phyloP scores from a whole-genome alignment of 2,113 vertebrate genomes.

The Maccullochella peelii region DNA sequence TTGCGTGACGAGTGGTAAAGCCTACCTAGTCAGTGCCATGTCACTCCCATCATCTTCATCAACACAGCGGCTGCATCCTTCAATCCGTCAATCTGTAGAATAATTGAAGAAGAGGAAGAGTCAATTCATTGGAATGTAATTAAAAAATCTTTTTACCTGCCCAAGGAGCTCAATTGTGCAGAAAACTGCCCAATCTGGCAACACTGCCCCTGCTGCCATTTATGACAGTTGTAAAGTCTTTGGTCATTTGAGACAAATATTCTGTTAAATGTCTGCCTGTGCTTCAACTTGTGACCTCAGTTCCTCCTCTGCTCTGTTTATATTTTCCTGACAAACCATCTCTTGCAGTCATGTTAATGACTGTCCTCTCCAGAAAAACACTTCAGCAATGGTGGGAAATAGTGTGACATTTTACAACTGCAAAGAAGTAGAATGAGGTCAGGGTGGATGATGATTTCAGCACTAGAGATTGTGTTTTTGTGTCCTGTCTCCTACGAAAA shows the following conservation, averaged over 20 bases:
- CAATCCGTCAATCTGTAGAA: background rate
- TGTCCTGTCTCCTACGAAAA: background rate
- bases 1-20: too few species aligned
- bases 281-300: background rate
- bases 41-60: too few species aligned
- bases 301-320: background rate
- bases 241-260: background rate
- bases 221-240: background rate
- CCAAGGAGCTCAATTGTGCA: too few species aligned
- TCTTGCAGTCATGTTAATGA: background rate
- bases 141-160: too few species aligned
- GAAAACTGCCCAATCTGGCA: too few species aligned
- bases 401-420: constrained; percentile 17
- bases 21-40: too few species aligned
- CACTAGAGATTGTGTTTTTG: background rate
- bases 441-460: constrained; percentile 3
- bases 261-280: background rate
- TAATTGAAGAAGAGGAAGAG: background rate
- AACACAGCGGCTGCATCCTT: background rate
- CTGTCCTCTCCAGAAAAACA: background rate
- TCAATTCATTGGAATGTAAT: background rate
- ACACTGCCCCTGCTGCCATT: background rate
- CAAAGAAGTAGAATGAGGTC: background rate
- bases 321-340: background rate
- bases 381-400: background rate